Base-by-base conservation (phyloP, 2,797 vertebrate genomes). In the Rhinogobio ventralis region DNA sequence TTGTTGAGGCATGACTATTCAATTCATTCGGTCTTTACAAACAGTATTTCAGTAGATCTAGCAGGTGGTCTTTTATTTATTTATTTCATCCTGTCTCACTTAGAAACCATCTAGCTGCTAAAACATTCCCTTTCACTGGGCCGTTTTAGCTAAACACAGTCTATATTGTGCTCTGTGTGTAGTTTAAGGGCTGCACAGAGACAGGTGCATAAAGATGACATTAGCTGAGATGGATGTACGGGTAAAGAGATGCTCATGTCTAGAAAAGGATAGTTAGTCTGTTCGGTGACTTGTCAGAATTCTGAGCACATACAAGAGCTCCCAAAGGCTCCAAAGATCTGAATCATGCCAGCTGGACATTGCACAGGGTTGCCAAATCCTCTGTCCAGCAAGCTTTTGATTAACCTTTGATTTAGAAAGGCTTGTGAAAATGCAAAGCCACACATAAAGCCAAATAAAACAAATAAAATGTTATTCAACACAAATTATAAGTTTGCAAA, bases 291-390 rank as follows among this genome's bases (percentile, higher is more conserved):
- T 84, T 79, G 92, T 95, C 91, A 93, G 90, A 72, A 95, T 95
- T 94, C 94, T 88, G 87, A 80, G 93, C 95, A 94, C 93, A 91
- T 85, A 77, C 88, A 85, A 90, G 89, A 91, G 89, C 89, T 89
- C 89, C 91, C 89, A 87, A 91, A 92, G 90, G 88, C 91, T 89
- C 90, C 91, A 90, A 83, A 90, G 90, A 88, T 87, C 91, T 90
- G 88, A 90, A 85, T 93, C 92, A 91, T 88, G 90, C 91, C 92
- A 90, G 89, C 86, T 88, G 85, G 83, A 90, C 62, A 71, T 87
- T 53, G 88, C 85, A 88, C 88, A 90, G 90, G 89, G 89, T 89
- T 88, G 89, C 87, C 87, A 88, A 78, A 67, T 88, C 69, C 49
- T 64, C 64, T 64, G 45, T 82, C 55, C 30, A 79, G 60, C 49